These are phyloP conservation scores for Potamarius usumacintae DNA, from an alignment of 2,113 vertebrate species.

Conservation along the genomic window DNA sequence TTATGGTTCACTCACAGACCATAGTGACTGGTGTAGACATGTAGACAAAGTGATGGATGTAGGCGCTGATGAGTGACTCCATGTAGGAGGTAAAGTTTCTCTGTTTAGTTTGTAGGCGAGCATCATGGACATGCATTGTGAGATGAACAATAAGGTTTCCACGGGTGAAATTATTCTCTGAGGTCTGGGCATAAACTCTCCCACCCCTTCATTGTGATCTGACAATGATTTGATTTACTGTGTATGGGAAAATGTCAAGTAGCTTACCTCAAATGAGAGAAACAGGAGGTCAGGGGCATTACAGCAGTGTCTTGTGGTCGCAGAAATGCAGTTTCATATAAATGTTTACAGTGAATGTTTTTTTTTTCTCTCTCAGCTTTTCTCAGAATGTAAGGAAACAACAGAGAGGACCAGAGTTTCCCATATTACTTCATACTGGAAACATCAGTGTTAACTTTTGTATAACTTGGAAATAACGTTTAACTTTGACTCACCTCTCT, in stretches of 20 bases:
- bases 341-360: slow-evolving; percentile 39
- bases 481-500: background rate
- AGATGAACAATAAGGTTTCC: slow-evolving; percentile 22
- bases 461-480: background rate
- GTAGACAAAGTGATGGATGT: background rate
- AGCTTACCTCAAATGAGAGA: slow-evolving; percentile 1
- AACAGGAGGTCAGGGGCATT: background rate
- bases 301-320: background rate
- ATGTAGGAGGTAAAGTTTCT: background rate
- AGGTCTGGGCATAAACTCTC: background rate
- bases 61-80: background rate
- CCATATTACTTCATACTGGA: background rate
- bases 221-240: background rate
- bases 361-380: slow-evolving; percentile 3
- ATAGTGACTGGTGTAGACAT: background rate
- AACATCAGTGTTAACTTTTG: background rate
- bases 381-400: background rate
- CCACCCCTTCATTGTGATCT: slow-evolving; percentile 4
- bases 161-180: background rate
- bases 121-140: background rate
- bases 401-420: background rate
- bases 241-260: slow-evolving; percentile 18
- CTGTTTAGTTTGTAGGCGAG: background rate
- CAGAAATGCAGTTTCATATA: slow-evolving; percentile 18
- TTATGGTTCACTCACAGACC: background rate